Conservation (phyloP, 2,113 vertebrate genomes). For the Hydrolagus affinis region DNA sequence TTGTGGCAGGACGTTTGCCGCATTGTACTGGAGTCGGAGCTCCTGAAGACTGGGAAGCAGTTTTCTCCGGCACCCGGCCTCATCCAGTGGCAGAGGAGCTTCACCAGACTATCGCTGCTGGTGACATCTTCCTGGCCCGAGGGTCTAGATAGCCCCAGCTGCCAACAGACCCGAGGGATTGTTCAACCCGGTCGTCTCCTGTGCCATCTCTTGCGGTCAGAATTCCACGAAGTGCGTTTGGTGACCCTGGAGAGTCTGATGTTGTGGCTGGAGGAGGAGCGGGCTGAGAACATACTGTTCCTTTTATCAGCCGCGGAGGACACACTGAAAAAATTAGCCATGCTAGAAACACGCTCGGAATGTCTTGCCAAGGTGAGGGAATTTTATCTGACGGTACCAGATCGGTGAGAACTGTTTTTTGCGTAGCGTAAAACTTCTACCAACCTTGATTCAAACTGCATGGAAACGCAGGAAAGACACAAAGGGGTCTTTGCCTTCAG, state of each 20-base stretch:
- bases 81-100: conserved; percentile 75
- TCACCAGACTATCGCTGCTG: conserved; percentile 58
- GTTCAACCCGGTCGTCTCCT: conserved; percentile 34
- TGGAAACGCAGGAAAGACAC: not conserved
- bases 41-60: conserved; percentile 45
- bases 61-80: conserved; percentile 58
- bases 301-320: conserved; percentile 51
- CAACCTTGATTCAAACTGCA: not conserved
- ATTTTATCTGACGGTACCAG: not conserved
- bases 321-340: conserved; percentile 57
- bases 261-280: conserved; percentile 47
- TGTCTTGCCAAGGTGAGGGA: conserved; percentile 75
- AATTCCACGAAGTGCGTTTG: conserved; percentile 72
- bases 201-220: conserved; percentile 56
- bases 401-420: not conserved
- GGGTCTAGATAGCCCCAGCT: conserved; percentile 32
- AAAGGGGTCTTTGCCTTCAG: not conserved
- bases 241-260: conserved; percentile 61
- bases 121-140: conserved; percentile 37
- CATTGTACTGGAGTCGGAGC: conserved; percentile 63
- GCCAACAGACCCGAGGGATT: not conserved
- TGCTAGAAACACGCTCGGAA: conserved; percentile 69
- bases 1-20: conserved; percentile 57
- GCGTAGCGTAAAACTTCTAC: not conserved
- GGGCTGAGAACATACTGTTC: conserved; percentile 35